phyloP scores from a whole-genome alignment of 2,113 vertebrate species.

The Athene cunicularia region DNA sequence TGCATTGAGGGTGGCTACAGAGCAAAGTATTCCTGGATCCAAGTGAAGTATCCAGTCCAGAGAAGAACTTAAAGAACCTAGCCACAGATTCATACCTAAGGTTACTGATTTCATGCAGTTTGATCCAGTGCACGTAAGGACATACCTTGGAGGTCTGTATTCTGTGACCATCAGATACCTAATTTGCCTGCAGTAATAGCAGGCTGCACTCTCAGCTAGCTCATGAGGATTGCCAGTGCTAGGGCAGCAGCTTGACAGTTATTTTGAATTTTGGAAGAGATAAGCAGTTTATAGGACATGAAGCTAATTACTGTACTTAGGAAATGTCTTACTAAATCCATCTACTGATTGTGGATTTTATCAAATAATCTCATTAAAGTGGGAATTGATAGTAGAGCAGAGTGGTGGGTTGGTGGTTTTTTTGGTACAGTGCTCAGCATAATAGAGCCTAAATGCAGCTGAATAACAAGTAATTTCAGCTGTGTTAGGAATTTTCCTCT shows the following conservation, averaged over 20 bases:
- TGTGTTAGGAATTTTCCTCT: not conserved
- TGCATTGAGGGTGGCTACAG: not conserved
- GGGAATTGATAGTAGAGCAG: not conserved
- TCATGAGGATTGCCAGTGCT: not conserved
- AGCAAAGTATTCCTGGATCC: not conserved
- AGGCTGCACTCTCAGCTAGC: not conserved
- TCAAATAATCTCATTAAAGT: not conserved
- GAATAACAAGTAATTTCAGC: not conserved
- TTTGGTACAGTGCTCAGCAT: not conserved
- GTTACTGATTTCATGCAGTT: rapidly evolving
- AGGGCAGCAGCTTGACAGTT: not conserved
- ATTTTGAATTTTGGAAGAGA: not conserved
- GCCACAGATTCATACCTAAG: not conserved
- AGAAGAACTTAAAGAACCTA: not conserved
- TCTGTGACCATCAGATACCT: rapidly evolving
- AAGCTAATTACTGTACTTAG: not conserved
- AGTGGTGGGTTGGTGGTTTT: not conserved
- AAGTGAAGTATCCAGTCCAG: not conserved
- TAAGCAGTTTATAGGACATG: not conserved
- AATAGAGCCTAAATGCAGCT: not conserved
- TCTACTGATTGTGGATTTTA: not conserved
- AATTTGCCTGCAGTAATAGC: not conserved
- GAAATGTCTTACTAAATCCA: not conserved
- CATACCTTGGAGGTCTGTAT: not conserved
- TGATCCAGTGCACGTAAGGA: not conserved